Evolutionary conservation across 2,113 vertebrate genomes (phyloP), one percentile per base, ranked within the genome.

Genomic region (Petrocephalus zakoni): DNA sequence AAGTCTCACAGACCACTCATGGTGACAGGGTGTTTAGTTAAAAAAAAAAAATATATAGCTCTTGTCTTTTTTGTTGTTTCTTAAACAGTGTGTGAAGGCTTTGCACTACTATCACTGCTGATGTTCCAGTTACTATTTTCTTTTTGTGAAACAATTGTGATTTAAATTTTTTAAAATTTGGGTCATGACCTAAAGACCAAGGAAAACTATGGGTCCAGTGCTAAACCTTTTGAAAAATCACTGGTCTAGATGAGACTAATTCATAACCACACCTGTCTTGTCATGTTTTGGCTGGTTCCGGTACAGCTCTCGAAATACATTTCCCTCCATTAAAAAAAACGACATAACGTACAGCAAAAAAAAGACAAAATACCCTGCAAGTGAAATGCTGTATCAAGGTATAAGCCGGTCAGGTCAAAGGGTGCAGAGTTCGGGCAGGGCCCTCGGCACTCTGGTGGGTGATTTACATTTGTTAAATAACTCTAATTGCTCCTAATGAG

Each of bases 401-500:
- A 0, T 78, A 42, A 42, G 61, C 91, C 92, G 88, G 87, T 91
- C 91, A 93, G 93, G 89, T 87, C 91, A 90, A 90, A 89, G 87
- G 91, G 92, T 90, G 2, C 91, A 87, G 91, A 92, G 95, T 92
- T 93, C 90, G 94, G 94, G 91, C 94, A 93, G 91, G 91, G 94
- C 94, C 95, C 95, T 94, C 93, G 93, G 93, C 88, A 90, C 92
- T 92, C 97, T 96, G 96, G 95, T 96, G 96, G 96, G 97, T 98
- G 96, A 99, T 99, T 98, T 99, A 97, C 97, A 97, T 96, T 95
- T 99, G 97, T 97, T 99, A 99, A 99, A 99, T 99, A 97, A 96
- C 97, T 97, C 97, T 99, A 99, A 99, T 98, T 99, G 97, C 97
- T 96, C 96, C 96, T 97, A 99, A 99, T 97, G 96, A 97, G 97